Evolutionary conservation across 2,113 vertebrate species (phyloP).

Genomic region (Menura novaehollandiae): DNA sequence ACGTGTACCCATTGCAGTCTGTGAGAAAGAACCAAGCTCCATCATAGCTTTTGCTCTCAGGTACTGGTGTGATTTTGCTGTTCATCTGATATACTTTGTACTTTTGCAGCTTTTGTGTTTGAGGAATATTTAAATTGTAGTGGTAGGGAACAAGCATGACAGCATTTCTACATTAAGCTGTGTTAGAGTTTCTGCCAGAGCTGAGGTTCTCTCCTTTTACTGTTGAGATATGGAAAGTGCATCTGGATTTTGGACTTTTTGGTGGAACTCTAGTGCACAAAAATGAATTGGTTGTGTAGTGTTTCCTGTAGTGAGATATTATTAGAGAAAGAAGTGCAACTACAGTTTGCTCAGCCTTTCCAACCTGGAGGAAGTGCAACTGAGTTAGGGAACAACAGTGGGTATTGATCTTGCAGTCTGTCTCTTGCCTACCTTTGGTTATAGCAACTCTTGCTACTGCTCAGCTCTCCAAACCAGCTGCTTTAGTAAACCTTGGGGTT

Average conservation of each 20-base stretch:
- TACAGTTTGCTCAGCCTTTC: neutral
- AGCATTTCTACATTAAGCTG: neutral
- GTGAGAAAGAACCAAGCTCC: constrained; percentile 95
- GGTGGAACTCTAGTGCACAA: neutral
- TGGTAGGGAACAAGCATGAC: neutral
- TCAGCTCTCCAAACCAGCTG: neutral
- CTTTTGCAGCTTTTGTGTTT: neutral
- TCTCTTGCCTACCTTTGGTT: neutral
- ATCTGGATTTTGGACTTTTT: neutral
- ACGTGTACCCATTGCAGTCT: constrained; percentile 94
- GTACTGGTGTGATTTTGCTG: constrained; percentile 63
- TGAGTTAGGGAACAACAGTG: neutral
- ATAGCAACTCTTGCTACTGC: neutral
- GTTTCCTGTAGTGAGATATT: neutral
- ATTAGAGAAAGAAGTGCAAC: neutral
- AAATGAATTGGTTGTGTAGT: neutral
- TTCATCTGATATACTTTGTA: neutral
- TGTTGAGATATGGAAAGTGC: neutral
- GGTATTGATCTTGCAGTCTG: neutral
- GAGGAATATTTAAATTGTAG: neutral
- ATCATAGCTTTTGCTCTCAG: constrained; percentile 99
- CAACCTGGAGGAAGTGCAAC: neutral
- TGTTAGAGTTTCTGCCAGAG: neutral
- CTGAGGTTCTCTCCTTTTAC: neutral
- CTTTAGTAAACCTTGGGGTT: neutral